Percentiles rank a stretch among this genome's conserved stretches.
Conservation (phyloP, 2,113 vertebrate species). For the Onychostoma macrolepis region DNA sequence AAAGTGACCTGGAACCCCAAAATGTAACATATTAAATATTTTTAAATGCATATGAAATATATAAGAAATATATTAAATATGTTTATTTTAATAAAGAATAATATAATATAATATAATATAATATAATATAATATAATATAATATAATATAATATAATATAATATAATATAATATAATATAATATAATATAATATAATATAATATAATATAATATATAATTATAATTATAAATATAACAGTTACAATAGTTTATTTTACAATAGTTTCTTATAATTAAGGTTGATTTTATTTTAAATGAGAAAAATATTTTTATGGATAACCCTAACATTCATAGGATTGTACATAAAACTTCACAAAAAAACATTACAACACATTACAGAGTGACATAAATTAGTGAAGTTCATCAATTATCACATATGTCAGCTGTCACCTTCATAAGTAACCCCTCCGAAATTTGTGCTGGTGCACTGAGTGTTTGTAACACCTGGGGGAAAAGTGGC, state of each 20-base stretch:
- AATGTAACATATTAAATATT: not conserved
- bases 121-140: too few species aligned
- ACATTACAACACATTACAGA: not conserved
- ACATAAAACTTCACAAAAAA: not conserved
- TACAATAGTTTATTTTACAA: too few species aligned
- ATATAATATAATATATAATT: too few species aligned
- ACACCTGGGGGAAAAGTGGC: slow-evolving; percentile 21
- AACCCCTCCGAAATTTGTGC: not conserved
- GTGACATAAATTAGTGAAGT: not conserved
- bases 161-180: too few species aligned
- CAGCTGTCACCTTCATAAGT: not conserved
- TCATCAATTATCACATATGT: not conserved
- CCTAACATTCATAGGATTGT: not conserved
- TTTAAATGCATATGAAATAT: not conserved
- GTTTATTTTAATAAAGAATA: too few species aligned
- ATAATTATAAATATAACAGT: too few species aligned
- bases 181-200: too few species aligned
- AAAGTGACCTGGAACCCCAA: not conserved
- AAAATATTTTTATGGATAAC: too few species aligned
- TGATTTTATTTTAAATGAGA: not conserved
- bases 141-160: too few species aligned
- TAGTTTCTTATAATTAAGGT: too few species aligned
- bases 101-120: too few species aligned
- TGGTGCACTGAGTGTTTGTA: not conserved
- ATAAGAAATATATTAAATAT: not conserved